Evolutionary conservation across 2,888 invertebrate species (phyloP), one percentile per base, ranked within the genome.

Genomic region (Agapetus fuscipes): DNA sequence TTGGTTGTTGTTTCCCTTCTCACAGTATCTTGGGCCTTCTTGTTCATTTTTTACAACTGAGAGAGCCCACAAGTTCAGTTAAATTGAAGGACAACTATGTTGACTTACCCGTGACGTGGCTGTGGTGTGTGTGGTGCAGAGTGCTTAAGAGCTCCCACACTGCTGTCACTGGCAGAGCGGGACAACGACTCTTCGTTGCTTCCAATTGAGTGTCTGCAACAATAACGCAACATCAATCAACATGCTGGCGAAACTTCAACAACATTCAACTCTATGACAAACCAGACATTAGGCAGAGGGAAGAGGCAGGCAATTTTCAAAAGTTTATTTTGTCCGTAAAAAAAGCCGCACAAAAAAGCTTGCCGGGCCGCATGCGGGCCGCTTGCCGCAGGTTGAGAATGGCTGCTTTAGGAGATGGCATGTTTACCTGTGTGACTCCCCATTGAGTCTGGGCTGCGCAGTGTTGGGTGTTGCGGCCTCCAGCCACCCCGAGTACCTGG

Each of bases 121-220:
- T 77, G 73, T 14, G 80, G 80, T 25, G 80, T 79, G 45, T 76
- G 72, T 2, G 80, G 79, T 15, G 76, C 73, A 38, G 76, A 77
- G 17, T 48, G 41, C 26, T 48, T 48, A 27, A 73, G 71, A 54
- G 77, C 77, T 51, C 76, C 77, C 53, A 91, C 89, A 53, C 89
- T 90, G 53, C 88, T 89, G 64, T 91, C 91, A 34, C 90, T 90
- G 51, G 87, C 90, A 47, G 90, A 90, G 59, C 91, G 80, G 55
- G 90, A 91, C 35, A 91, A 72, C 38, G 90, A 90, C 52, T 83
- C 82, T 37, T 67, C 73, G 57, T 76, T 76, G 47, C 82, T 82
- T 38, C 86, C 85, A 55, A 84, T 85, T 56, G 80, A 80, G 70
- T 74, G 64, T 60, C 73, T 74, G 45, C 5, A 56, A 54, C 34